Conservation (phyloP, 1,140 invertebrate species). For the Zaprionus nigranus region DNA sequence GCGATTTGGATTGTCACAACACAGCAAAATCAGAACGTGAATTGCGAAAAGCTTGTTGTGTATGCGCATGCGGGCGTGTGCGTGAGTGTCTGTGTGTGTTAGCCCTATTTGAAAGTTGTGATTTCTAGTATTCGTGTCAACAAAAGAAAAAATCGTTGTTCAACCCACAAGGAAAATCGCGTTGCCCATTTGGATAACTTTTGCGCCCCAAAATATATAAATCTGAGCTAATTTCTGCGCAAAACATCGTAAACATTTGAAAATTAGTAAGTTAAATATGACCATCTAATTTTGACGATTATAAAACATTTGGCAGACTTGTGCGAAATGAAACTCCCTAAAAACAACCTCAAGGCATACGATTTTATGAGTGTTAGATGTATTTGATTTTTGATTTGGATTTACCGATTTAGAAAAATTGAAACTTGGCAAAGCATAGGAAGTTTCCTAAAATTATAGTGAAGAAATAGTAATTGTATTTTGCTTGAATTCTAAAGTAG, state of each 20-base stretch:
- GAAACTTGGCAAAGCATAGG: not conserved
- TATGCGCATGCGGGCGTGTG: not conserved
- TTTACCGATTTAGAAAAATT: slow-evolving; percentile 22
- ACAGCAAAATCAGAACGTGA: slow-evolving; percentile 48
- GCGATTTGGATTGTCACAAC: slow-evolving; percentile 67
- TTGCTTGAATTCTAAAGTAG: too few relatives aligned
- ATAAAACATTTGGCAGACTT: slow-evolving; percentile 64
- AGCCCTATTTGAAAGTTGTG: not conserved
- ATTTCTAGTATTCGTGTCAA: not conserved
- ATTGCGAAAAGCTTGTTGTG: slow-evolving; percentile 9
- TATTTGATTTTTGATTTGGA: not conserved
- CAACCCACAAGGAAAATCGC: slow-evolving; percentile 5
- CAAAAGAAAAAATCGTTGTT: slow-evolving; percentile 1
- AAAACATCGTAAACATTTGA: slow-evolving; percentile 42
- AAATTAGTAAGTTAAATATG: slow-evolving; percentile 73
- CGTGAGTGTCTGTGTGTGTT: not conserved
- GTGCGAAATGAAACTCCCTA: slow-evolving; percentile 52
- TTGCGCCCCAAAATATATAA: slow-evolving; percentile 11
- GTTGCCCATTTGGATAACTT: not conserved
- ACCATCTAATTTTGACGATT: slow-evolving; percentile 42
- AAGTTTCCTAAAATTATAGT: not conserved
- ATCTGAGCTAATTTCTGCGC: slow-evolving; percentile 21
- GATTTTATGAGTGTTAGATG: slow-evolving; percentile 9
- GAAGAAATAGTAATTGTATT: slow-evolving; percentile 4
- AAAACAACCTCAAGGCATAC: slow-evolving; percentile 37